Evolutionary conservation across 2,888 invertebrate species (phyloP).

Genomic region (Lampropteryx suffumata): DNA sequence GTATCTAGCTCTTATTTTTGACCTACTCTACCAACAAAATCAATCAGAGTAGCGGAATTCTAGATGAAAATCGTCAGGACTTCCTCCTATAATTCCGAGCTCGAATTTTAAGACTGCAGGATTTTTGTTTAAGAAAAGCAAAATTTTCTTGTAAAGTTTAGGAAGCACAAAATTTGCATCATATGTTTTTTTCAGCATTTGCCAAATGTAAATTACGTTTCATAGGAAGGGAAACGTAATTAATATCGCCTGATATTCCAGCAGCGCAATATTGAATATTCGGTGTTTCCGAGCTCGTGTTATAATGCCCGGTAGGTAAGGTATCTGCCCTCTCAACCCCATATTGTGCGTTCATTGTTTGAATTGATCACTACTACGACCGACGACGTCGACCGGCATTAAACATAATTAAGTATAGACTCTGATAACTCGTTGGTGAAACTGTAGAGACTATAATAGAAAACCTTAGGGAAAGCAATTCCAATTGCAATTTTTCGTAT

Average conservation of each 20-base stretch:
- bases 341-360: constrained; percentile 14
- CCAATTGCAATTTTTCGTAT: too few species aligned
- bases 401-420: constrained; percentile 9
- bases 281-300: constrained; percentile 7
- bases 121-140: too few species aligned
- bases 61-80: background rate
- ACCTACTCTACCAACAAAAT: background rate
- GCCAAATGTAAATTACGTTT: too few species aligned
- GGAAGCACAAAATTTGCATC: too few species aligned
- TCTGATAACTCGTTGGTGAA: background rate
- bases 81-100: background rate
- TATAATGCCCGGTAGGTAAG: constrained; percentile 12
- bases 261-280: constrained; percentile 13
- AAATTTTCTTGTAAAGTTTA: too few species aligned
- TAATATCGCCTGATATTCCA: constrained; percentile 13
- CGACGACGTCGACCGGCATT: background rate
- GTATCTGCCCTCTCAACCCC: constrained; percentile 2
- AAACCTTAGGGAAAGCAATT: background rate
- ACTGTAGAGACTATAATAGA: background rate
- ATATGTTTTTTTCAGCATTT: too few species aligned
- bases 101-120: background rate
- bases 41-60: background rate
- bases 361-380: constrained; percentile 7
- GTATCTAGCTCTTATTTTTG: background rate
- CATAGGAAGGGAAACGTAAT: constrained; percentile 13